Evolutionary conservation across 1,140 invertebrate genomes (phyloP), one percentile per base, ranked within the genome.

Genomic region (Hyphantria cunea): DNA sequence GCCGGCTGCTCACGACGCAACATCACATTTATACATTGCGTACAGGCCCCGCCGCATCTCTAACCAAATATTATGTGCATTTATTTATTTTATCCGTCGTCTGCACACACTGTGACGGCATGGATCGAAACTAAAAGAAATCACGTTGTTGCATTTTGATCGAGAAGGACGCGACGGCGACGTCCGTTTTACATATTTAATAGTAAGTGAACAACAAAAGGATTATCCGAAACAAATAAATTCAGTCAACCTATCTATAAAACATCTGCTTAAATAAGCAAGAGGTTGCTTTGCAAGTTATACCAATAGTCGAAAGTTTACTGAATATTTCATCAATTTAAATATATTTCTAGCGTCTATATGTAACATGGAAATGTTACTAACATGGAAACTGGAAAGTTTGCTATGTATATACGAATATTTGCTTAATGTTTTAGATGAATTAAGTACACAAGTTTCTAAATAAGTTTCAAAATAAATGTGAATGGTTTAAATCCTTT

Each of bases 11-110:
- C 74, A 64, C 66, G 62, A 72, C 66, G 60, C 67, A 59, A 61
- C 58, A 56, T 62, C 50, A 48, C 66, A 66, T 78, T 76, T 74
- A 76, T 82, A 76, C 71, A 52, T 55, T 52, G 34, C 52, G 59
- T 52, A 65, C 66, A 37, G 67, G 33, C 31, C 48, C 14, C 52
- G 65, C 17, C 17, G 79, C 72, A 74, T 83, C 69, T 66, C 74
- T 78, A 78, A 80, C 77, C 77, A 85, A 86, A 86, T 86, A 82
- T 76, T 86, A 84, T 87, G 84, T 84, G 78, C 82, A 87, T 85
- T 74, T 74, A 82, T 83, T 82, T 78, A 74, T 72, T 74, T 74
- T 70, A 69, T 64, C 60, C 58, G 51, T 31, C 51, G 60, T 45
- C 62, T 49, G 44, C 55, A 59, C 33, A 66, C 64, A 51, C 47